A percentile compares a stretch with the other conserved stretches of the same genome.
These are phyloP conservation scores for Chouioia cunea DNA, from an alignment of 2,888 invertebrate genomes.

Conservation along the genomic window DNA sequence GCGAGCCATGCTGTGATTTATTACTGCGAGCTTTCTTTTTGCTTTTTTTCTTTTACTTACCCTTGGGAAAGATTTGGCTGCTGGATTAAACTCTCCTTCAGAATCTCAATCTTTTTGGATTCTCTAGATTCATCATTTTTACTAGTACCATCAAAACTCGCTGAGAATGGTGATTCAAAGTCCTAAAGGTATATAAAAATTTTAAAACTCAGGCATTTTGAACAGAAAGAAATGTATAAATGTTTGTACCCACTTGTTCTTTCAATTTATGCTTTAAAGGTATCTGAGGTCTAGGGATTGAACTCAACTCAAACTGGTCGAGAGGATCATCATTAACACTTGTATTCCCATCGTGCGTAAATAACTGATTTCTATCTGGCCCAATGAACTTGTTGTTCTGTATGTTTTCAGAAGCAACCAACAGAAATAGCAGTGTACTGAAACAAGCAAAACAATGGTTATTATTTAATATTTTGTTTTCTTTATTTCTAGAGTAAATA, in stretches of 20 bases:
- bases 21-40: constrained; percentile 1
- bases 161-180: constrained; percentile 15
- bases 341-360: constrained; percentile 52
- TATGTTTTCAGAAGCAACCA: constrained; percentile 73
- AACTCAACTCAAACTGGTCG: constrained; percentile 6
- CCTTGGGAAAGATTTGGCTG: constrained; percentile 65
- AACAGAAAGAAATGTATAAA: too few relatives aligned
- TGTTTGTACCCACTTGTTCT: constrained; percentile 31
- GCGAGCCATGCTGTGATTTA: neutral
- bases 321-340: constrained; percentile 36
- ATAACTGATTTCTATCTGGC: constrained; percentile 50
- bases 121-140: constrained; percentile 41
- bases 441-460: constrained; percentile 48
- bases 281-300: constrained; percentile 22
- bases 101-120: constrained; percentile 53
- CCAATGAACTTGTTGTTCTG: constrained; percentile 62
- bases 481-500: too few relatives aligned
- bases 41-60: constrained; percentile 54
- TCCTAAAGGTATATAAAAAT: constrained; percentile 23
- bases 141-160: constrained; percentile 29
- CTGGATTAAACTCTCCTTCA: constrained; percentile 60
- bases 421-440: constrained; percentile 74
- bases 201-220: neutral
- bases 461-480: too few relatives aligned
- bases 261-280: constrained; percentile 32